Percentiles rank a stretch among this genome's conserved stretches.
phyloP scores from a whole-genome alignment of 1,140 invertebrate genomes.

The Calliopsis andreniformis region DNA sequence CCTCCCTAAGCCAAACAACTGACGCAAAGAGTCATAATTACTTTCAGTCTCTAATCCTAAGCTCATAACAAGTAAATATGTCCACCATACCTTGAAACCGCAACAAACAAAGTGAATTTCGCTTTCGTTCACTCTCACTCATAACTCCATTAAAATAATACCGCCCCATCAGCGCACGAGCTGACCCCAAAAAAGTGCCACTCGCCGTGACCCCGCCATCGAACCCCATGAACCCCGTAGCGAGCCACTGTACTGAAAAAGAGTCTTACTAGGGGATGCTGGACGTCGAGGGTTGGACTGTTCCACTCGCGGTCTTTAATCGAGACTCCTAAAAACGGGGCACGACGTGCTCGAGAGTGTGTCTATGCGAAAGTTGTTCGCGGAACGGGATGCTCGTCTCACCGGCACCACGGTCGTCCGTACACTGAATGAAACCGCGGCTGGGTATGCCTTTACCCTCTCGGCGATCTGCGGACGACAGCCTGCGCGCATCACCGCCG shows the following conservation, averaged over 20 bases:
- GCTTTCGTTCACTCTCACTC: too few relatives aligned
- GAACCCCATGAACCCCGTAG: too few relatives aligned
- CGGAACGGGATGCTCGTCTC: slow-evolving; percentile 25
- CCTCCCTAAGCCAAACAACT: too few relatives aligned
- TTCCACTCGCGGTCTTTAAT: neutral
- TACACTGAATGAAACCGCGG: slow-evolving; percentile 67
- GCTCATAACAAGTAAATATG: too few relatives aligned
- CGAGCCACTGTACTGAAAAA: neutral
- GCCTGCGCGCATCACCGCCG: neutral
- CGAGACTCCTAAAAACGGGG: neutral
- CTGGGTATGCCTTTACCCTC: slow-evolving; percentile 52
- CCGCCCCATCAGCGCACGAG: too few relatives aligned
- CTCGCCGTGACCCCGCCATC: too few relatives aligned
- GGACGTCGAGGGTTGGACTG: neutral
- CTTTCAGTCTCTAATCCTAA: too few relatives aligned
- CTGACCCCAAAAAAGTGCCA: too few relatives aligned
- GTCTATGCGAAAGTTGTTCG: slow-evolving; percentile 28
- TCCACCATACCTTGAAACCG: too few relatives aligned
- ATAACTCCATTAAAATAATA: too few relatives aligned
- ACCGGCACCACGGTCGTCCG: slow-evolving; percentile 68
- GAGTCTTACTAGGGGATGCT: neutral
- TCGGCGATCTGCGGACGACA: slow-evolving; percentile 20
- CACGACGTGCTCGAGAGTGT: neutral
- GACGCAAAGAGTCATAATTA: too few relatives aligned
- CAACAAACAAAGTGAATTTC: too few relatives aligned